These are phyloP conservation scores for Petrocephalus sullivani DNA, from an alignment of 2,797 vertebrate genomes.

Conservation along the genomic window DNA sequence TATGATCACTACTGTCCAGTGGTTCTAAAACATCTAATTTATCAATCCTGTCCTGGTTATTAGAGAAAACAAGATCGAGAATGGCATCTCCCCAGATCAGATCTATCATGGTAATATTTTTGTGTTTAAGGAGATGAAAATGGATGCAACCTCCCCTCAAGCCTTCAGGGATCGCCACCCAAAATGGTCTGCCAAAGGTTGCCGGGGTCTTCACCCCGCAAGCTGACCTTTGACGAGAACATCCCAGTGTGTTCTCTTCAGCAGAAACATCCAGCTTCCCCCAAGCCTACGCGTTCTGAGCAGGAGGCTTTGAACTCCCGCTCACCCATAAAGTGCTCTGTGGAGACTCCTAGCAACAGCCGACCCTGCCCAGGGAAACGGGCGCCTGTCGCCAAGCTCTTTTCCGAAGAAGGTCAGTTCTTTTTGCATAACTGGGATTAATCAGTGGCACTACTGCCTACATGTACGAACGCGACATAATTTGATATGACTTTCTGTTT, in stretches of 20 bases:
- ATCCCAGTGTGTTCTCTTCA: constrained; percentile 3
- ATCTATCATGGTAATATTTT: neutral
- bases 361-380: neutral
- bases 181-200: constrained; percentile 66
- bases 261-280: constrained; percentile 7
- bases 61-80: too few relatives aligned
- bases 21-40: too few relatives aligned
- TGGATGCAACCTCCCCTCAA: constrained; percentile 67
- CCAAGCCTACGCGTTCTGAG: neutral
- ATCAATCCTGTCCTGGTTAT: too few relatives aligned
- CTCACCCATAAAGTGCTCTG: constrained; percentile 2
- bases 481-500: neutral
- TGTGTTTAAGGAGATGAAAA: constrained; percentile 77
- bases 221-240: constrained; percentile 61
- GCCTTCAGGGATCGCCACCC: constrained; percentile 69
- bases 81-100: neutral
- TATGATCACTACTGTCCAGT: too few relatives aligned
- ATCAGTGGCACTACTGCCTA: neutral
- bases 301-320: neutral
- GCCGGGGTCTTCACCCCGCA: constrained; percentile 50
- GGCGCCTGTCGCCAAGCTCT: constrained; percentile 46
- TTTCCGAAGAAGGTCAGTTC: constrained; percentile 69
- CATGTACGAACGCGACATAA: neutral
- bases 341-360: constrained; percentile 49
- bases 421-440: neutral